Percentiles rank a stretch among this genome's conserved stretches.
Evolutionary conservation across 2,888 invertebrate genomes (phyloP).

Genomic region (Spialia ferax): DNA sequence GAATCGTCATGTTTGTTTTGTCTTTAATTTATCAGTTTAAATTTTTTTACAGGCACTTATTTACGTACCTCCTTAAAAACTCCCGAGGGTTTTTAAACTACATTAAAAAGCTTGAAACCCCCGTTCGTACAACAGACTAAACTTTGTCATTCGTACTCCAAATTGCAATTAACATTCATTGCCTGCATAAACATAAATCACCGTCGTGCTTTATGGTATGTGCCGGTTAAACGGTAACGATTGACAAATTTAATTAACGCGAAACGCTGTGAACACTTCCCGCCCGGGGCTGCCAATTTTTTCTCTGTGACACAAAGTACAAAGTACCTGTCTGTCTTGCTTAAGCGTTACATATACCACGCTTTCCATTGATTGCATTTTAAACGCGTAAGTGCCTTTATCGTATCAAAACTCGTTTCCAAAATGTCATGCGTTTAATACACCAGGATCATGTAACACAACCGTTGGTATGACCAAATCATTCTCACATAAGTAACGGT

Average conservation of each 20-base stretch:
- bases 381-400: constrained; percentile 23
- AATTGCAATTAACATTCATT: constrained; percentile 6
- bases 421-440: constrained; percentile 28
- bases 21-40: neutral
- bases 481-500: constrained; percentile 25
- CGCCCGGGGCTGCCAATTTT: neutral
- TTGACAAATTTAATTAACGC: constrained; percentile 29
- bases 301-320: neutral
- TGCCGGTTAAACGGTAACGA: constrained; percentile 2
- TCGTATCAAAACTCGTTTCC: constrained; percentile 30
- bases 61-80: neutral
- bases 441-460: constrained; percentile 6
- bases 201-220: neutral
- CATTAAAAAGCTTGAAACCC: neutral
- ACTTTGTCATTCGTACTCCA: constrained; percentile 1
- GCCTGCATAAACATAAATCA: constrained; percentile 20
- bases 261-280: neutral
- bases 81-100: neutral
- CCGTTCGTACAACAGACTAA: neutral
- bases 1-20: neutral
- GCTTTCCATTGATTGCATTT: constrained; percentile 36
- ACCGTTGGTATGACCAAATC: constrained; percentile 7
- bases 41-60: neutral
- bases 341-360: constrained; percentile 27
- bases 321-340: neutral